Percentiles rank a stretch among this genome's conserved stretches.
Conservation (phyloP, 2,113 vertebrate species). For the zebrafish (Danio rerio) region GRCz12tu NC_133188.1:47610501-47611000, state of each 20-base stretch:
- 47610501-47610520: neutral
- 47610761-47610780: conserved; percentile 26
- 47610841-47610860: conserved; percentile 49
- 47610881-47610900: conserved; percentile 58
- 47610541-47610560: neutral
- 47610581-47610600: conserved; percentile 2
- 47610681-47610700: conserved; percentile 57
- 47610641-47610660: neutral
- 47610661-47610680: conserved; percentile 40
- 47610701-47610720: conserved; percentile 37
- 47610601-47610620: neutral
- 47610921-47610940: neutral
- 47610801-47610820: conserved; percentile 66
- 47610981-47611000: too few relatives aligned
- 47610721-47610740: conserved; percentile 40
- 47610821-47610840: conserved; percentile 62
- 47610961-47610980: neutral
- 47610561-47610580: neutral
- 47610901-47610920: conserved; percentile 61
- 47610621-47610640: neutral
- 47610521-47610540: neutral
- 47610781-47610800: conserved; percentile 54
- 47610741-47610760: conserved; percentile 52
- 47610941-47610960: neutral
- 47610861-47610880: conserved; percentile 56